A percentile compares a stretch with the other conserved stretches of the same genome.
Evolutionary conservation across 2,888 invertebrate species (phyloP).

Genomic region (Plagiodera versicolora): DNA sequence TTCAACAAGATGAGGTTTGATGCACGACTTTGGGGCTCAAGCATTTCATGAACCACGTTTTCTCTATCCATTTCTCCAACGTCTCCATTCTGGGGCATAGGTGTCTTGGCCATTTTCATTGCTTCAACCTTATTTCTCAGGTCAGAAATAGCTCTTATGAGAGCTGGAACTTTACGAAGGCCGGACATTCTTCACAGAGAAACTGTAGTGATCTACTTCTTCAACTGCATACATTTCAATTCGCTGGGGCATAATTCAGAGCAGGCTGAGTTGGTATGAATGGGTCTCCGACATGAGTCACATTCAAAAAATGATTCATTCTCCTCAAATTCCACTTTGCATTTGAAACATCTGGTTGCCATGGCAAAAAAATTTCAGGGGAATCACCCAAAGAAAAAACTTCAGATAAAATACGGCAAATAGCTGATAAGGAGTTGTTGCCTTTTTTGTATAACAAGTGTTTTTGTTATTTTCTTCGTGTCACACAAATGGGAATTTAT

Average conservation of each 20-base stretch:
- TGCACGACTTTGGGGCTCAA: background rate
- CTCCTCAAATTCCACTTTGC: background rate
- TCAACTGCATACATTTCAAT: constrained; percentile 1
- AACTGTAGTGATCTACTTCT: background rate
- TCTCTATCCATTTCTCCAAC: background rate
- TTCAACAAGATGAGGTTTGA: background rate
- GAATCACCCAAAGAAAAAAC: background rate
- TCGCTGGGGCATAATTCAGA: background rate
- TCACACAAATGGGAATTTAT: background rate
- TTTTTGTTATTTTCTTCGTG: background rate
- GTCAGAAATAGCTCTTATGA: background rate
- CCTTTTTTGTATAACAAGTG: background rate
- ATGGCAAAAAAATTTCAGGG: too few species aligned
- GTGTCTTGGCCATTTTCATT: background rate
- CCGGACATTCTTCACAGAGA: background rate
- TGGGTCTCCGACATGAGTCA: too few species aligned
- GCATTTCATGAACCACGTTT: background rate
- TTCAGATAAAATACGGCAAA: background rate
- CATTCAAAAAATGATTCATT: too few species aligned
- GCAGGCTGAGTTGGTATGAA: background rate
- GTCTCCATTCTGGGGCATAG: background rate
- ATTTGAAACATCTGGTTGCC: constrained; percentile 1
- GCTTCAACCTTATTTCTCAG: background rate
- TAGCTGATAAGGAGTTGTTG: background rate
- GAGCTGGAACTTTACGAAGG: background rate